Evolutionary conservation across 2,888 invertebrate genomes (phyloP).

Genomic region (Glaucopsyche alexis): DNA sequence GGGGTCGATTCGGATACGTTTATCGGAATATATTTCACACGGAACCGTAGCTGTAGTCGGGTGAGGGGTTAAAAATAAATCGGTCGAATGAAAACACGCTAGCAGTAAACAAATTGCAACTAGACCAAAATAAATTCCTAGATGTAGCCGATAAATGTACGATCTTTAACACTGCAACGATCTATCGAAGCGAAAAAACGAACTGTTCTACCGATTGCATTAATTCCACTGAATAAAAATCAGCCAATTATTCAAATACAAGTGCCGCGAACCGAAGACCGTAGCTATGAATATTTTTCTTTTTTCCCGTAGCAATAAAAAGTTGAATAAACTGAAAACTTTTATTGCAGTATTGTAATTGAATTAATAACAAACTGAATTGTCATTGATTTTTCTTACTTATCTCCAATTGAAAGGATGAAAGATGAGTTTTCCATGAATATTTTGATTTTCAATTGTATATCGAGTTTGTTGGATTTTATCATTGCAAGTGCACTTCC

Average conservation of each 20-base stretch:
- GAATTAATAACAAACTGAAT: constrained; percentile 31
- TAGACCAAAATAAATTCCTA: constrained; percentile 29
- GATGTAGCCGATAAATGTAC: constrained; percentile 31
- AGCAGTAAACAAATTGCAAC: constrained; percentile 29
- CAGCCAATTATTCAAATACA: constrained; percentile 78
- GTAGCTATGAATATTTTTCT: constrained; percentile 76
- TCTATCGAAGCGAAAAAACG: constrained; percentile 49
- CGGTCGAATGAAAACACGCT: constrained; percentile 17
- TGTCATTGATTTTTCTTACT: constrained; percentile 23
- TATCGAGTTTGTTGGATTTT: constrained; percentile 16
- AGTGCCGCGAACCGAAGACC: constrained; percentile 64
- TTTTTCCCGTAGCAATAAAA: constrained; percentile 45
- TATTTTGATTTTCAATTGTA: constrained; percentile 27
- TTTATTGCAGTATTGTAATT: constrained; percentile 29
- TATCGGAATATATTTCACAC: constrained; percentile 24
- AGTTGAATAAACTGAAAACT: constrained; percentile 34
- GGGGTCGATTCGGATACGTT: constrained; percentile 7
- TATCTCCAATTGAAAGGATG: constrained; percentile 26
- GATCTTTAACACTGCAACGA: constrained; percentile 34
- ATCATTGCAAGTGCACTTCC: background rate
- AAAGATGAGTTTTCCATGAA: constrained; percentile 1
- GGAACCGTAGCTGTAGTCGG: background rate
- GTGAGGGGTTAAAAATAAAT: constrained; percentile 27
- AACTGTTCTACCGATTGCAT: constrained; percentile 72
- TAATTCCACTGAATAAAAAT: constrained; percentile 78